A percentile compares a stretch with the other conserved stretches of the same genome.
phyloP scores from a whole-genome alignment of 2,888 invertebrate species.

The Heliconius charithonia region DNA sequence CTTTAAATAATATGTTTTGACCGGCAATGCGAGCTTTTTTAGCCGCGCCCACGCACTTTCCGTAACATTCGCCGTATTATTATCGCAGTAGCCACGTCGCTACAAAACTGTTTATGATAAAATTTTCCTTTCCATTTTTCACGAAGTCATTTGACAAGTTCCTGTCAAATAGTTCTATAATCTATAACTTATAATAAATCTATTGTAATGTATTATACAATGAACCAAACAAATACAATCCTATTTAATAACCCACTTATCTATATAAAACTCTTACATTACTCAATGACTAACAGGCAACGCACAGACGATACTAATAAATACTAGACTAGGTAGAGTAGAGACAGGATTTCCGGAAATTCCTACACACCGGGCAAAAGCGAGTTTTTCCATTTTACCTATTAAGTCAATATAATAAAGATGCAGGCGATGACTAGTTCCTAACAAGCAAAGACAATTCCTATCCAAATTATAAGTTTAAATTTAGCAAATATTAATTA shows the following conservation, averaged over 20 bases:
- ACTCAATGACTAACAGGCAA: not conserved
- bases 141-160: not conserved
- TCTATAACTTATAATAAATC: not conserved
- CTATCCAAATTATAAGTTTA: too few species aligned
- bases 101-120: conserved; percentile 35
- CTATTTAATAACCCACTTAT: too few species aligned
- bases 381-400: not conserved
- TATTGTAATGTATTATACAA: not conserved
- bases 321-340: not conserved
- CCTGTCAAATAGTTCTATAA: not conserved
- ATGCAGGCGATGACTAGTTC: too few species aligned
- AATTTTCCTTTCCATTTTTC: conserved; percentile 15
- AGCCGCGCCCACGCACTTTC: conserved; percentile 64
- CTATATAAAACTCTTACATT: not conserved
- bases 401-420: too few species aligned
- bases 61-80: conserved; percentile 43
- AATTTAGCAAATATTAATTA: too few species aligned
- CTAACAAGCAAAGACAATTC: too few species aligned
- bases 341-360: not conserved
- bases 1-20: conserved; percentile 57
- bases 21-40: conserved; percentile 56
- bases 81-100: conserved; percentile 41
- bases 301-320: not conserved
- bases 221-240: not conserved
- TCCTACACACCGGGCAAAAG: not conserved